Conservation (phyloP, 2,888 invertebrate species). For the Papilio protenor region DNA sequence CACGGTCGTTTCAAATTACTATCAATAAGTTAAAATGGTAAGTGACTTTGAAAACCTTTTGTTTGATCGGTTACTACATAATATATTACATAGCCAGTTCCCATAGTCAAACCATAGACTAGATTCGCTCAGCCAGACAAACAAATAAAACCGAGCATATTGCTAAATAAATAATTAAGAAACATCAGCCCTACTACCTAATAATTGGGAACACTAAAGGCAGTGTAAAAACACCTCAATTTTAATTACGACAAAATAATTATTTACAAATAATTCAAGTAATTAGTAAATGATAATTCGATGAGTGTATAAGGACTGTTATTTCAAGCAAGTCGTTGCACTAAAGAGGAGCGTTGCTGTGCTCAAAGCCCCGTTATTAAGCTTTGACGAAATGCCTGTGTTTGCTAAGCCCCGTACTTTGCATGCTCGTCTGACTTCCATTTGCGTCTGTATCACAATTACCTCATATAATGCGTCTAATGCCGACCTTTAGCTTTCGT, state of each 20-base stretch:
- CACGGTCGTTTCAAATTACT: constrained; percentile 60
- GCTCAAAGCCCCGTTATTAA: constrained; percentile 34
- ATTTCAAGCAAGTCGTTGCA: constrained; percentile 13
- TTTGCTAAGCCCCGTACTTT: constrained; percentile 1
- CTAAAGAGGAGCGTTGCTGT: constrained; percentile 20
- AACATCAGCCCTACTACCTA: not conserved
- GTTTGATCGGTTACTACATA: not conserved
- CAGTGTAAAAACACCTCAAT: not conserved
- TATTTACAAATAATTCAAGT: not conserved
- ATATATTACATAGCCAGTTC: no score
- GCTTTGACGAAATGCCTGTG: constrained; percentile 34
- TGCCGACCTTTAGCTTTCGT: not conserved
- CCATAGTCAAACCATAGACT: not conserved
- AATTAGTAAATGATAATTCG: not conserved
- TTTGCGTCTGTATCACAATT: constrained; percentile 21
- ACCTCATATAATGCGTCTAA: constrained; percentile 10
- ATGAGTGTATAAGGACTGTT: constrained; percentile 22
- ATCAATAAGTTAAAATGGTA: constrained; percentile 63
- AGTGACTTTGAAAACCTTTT: constrained; percentile 29
- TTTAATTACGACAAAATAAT: not conserved
- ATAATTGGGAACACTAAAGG: not conserved
- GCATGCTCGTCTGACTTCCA: constrained; percentile 17
- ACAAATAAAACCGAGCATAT: not conserved
- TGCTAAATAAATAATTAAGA: not conserved
- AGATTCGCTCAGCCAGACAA: not conserved